Conservation (phyloP, 2,888 invertebrate species). For the Tiliacea aurago region DNA sequence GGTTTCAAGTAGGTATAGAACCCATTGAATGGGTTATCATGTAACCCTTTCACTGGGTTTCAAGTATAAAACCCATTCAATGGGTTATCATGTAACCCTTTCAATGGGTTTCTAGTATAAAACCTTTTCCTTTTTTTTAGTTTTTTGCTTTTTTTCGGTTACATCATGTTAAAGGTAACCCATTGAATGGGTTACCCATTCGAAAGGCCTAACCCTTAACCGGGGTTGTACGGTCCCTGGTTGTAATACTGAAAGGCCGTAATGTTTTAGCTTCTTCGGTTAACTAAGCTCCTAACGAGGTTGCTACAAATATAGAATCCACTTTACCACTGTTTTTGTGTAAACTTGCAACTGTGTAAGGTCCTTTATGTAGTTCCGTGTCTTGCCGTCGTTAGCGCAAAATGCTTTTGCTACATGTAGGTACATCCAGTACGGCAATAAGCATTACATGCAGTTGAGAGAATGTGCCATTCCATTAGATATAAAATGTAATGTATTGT, state of each 20-base stretch:
- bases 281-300: conserved; percentile 18
- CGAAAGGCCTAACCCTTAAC: no score
- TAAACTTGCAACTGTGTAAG: conserved; percentile 42
- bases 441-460: conserved; percentile 72
- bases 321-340: conserved; percentile 31
- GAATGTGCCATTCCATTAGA: conserved; percentile 73
- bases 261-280: conserved; percentile 26
- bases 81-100: no score
- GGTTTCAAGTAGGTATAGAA: no score
- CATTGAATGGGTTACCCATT: no score
- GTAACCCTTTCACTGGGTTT: no score
- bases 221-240: no score
- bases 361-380: conserved; percentile 68
- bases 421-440: conserved; percentile 63
- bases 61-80: no score
- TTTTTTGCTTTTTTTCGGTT: no score
- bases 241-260: conserved; percentile 16
- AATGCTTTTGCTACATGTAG: conserved; percentile 70
- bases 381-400: conserved; percentile 74
- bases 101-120: no score
- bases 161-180: no score
- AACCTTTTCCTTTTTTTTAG: no score
- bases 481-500: conserved; percentile 74
- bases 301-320: conserved; percentile 26
- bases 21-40: no score